phyloP scores from a whole-genome alignment of 2,797 vertebrate genomes.

The Paguma larvata region DNA sequence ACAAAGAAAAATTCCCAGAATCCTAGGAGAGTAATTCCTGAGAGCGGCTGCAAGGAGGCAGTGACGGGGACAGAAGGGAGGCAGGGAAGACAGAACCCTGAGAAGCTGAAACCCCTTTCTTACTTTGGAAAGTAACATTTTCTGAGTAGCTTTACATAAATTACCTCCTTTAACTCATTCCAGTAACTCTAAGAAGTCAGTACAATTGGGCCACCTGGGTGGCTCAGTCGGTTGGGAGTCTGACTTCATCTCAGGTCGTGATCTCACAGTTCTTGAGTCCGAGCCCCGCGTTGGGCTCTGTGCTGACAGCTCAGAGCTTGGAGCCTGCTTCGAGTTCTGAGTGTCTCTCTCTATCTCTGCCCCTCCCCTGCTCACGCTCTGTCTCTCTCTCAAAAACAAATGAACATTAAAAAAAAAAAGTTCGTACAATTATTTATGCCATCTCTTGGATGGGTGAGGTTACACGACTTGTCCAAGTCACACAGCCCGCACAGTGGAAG shows the following conservation, averaged over 20 bases:
- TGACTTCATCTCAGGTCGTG: too few species aligned
- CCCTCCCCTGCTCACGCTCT: too few species aligned
- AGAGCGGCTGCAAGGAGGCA: background rate
- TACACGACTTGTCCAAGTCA: background rate
- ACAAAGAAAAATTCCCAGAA: background rate
- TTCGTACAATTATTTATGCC: background rate
- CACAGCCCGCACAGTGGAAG: background rate
- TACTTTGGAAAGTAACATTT: background rate
- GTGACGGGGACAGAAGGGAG: background rate
- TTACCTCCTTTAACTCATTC: background rate
- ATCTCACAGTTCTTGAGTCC: too few species aligned
- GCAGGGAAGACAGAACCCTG: background rate
- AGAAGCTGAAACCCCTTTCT: background rate
- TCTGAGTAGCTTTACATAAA: background rate
- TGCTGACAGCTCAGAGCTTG: too few species aligned
- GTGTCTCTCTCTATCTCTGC: too few species aligned
- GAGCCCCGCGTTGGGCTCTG: too few species aligned
- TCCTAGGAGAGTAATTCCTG: background rate
- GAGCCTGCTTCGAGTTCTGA: too few species aligned
- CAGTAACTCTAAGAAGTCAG: background rate
- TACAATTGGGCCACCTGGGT: background rate
- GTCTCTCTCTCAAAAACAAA: too few species aligned
- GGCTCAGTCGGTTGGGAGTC: too few species aligned
- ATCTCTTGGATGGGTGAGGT: background rate
- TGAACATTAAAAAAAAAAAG: background rate